Base-by-base conservation (phyloP, 2,888 invertebrate species). In the Archips crataeganus region DNA sequence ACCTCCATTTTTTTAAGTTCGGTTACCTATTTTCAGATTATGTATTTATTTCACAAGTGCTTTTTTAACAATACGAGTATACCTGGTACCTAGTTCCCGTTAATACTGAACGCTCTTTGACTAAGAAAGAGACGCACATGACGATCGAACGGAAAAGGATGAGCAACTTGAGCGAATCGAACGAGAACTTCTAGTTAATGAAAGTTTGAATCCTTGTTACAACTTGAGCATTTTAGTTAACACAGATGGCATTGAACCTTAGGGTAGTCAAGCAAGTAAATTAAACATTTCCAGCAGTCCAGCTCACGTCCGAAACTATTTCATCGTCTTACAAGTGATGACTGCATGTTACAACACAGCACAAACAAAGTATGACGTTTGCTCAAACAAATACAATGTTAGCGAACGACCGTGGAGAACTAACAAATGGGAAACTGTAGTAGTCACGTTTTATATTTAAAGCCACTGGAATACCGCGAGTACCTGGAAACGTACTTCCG, bases 401-500 rank as follows among this genome's bases (percentile, higher is more conserved):
- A 63, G 47, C 8, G 54, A 54, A 11, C n/a, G 49, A 39, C 39
- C 63, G 23, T 64, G 60, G 42, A 66, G 39, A 77, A 78, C 77
- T 64, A 71, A 60, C 63, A 70, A 71, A 66, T 75, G 71, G 77
- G 79, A 81, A 79, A 79, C n/a, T 70, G 66, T 74, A 69, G 54
- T 64, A 78, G 78, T 77, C 82, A 83, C 78, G 81, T 79, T 80
- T 79, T 75, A 74, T 71, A 71, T 71, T 64, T 47, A 77, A 79
- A 76, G 69, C 59, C 77, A 76, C 75, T 64, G 32, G 45, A 49
- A 62, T 32, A 62, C 5, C 23, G 11, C 9, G 39, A 62, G 62
- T 45, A 23, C 49, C 49, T 11, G 45, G 45, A 47, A 63, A 62
- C 23, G 0, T 42, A n/a, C n/a, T 54, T 9, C 23, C 23, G 8